phyloP scores from a whole-genome alignment of 2,888 invertebrate genomes.

The Aplocera efformata region DNA sequence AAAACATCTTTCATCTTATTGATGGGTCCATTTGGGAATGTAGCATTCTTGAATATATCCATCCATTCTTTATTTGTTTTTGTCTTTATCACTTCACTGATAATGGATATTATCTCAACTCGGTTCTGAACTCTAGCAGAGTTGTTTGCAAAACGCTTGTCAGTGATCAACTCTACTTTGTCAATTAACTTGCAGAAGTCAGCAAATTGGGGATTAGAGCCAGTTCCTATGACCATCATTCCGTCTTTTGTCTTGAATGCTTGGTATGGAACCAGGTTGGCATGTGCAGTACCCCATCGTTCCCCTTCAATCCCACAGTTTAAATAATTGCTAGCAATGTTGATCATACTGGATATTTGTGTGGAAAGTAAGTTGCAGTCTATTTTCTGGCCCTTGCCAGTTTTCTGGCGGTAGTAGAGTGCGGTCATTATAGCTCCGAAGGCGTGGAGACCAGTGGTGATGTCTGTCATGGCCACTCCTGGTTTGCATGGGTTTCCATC shows the following conservation, averaged over 20 bases:
- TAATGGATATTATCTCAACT: conserved; percentile 81
- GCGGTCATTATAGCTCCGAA: conserved; percentile 97
- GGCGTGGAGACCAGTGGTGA: conserved; percentile 96
- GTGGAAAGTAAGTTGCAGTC: conserved; percentile 97
- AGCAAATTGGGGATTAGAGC: conserved; percentile 90
- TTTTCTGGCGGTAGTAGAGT: conserved; percentile 86
- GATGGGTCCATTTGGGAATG: conserved; percentile 94
- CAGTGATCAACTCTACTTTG: conserved; percentile 79
- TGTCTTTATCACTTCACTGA: conserved; percentile 78
- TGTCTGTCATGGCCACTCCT: conserved; percentile 95
- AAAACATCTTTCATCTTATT: conserved; percentile 93
- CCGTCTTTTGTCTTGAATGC: conserved; percentile 91
- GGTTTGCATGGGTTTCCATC: conserved; percentile 93
- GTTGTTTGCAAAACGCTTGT: conserved; percentile 87
- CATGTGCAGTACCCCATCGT: conserved; percentile 96
- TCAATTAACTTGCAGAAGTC: conserved; percentile 85
- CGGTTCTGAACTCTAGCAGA: conserved; percentile 88
- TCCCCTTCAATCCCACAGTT: conserved; percentile 89
- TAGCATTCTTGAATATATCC: conserved; percentile 83
- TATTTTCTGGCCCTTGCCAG: conserved; percentile 93
- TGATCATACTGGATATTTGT: conserved; percentile 93
- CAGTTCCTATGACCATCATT: conserved; percentile 92
- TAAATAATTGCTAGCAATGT: conserved; percentile 93
- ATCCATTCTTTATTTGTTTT: conserved; percentile 89
- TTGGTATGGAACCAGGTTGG: conserved; percentile 96